Evolutionary conservation across 2,888 invertebrate species (phyloP).

Genomic region (Blastobasis lacticolella): DNA sequence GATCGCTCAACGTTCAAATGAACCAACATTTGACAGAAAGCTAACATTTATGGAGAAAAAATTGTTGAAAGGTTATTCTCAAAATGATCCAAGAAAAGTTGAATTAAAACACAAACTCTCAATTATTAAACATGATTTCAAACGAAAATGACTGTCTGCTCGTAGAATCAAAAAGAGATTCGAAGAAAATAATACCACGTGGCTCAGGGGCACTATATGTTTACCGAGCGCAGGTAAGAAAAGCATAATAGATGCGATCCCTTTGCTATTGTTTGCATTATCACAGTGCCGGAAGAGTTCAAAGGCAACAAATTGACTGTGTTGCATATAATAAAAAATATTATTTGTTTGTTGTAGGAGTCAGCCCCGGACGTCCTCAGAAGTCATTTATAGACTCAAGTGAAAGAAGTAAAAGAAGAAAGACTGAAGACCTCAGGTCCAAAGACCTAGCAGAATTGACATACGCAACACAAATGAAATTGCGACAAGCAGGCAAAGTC

Average conservation of each 20-base stretch:
- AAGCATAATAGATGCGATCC: too few species aligned
- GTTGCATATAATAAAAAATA: conserved; percentile 8
- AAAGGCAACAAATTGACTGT: conserved; percentile 6
- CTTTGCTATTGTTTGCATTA: too few species aligned
- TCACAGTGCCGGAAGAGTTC: conserved; percentile 2
- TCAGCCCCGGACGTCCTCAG: conserved; percentile 8
- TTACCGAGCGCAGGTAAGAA: too few species aligned
- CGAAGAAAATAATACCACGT: conserved; percentile 4
- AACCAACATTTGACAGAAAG: neutral
- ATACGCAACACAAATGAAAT: conserved; percentile 13
- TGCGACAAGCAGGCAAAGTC: conserved; percentile 10
- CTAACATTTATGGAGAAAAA: neutral
- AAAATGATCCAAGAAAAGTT: neutral
- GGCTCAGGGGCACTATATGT: too few species aligned
- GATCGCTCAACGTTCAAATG: neutral
- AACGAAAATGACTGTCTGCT: conserved; percentile 12
- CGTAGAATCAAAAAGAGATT: conserved; percentile 8
- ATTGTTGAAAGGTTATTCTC: neutral
- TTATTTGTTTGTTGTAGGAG: conserved; percentile 6
- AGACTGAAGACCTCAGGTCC: conserved; percentile 12
- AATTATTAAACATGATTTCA: conserved; percentile 1
- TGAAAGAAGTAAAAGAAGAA: conserved; percentile 11
- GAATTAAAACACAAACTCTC: neutral
- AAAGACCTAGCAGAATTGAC: conserved; percentile 5
- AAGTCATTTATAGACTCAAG: conserved; percentile 11